Evolutionary conservation across 2,888 invertebrate species (phyloP).

Genomic region (Yponomeuta sedellus): DNA sequence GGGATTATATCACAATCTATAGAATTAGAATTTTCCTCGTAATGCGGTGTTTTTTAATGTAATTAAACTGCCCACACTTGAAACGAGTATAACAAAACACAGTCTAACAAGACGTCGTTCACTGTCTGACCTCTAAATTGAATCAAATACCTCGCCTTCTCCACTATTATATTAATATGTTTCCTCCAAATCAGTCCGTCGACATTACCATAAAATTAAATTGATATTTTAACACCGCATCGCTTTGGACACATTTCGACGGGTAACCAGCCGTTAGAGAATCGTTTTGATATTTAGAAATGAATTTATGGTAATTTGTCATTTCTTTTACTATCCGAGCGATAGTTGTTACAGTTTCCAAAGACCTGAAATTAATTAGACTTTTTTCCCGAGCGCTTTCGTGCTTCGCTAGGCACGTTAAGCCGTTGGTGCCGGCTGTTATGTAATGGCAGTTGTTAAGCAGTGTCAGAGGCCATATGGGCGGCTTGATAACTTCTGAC

Average conservation of each 20-base stretch:
- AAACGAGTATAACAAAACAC: neutral
- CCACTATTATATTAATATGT: neutral
- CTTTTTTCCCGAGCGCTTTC: no score
- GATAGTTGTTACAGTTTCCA: conserved; percentile 17
- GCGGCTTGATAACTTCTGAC: no score
- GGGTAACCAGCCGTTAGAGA: neutral
- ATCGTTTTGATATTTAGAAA: neutral
- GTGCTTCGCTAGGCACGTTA: no score
- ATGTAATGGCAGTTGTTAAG: no score
- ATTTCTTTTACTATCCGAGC: neutral
- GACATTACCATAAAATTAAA: neutral
- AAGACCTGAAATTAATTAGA: conserved; percentile 33
- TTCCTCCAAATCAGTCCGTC: neutral
- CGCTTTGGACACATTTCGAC: neutral
- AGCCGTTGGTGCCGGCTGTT: no score
- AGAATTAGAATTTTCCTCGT: no score
- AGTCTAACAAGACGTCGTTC: neutral
- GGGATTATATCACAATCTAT: no score
- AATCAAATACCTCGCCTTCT: neutral
- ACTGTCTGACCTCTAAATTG: neutral
- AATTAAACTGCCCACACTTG: no score
- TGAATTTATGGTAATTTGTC: neutral
- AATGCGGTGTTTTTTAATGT: no score
- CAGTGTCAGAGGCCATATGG: no score
- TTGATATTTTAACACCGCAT: neutral